A percentile compares a stretch with the other conserved stretches of the same genome.
Conservation (phyloP, 2,888 invertebrate genomes). For the Hydrotaea cyrtoneurina region DNA sequence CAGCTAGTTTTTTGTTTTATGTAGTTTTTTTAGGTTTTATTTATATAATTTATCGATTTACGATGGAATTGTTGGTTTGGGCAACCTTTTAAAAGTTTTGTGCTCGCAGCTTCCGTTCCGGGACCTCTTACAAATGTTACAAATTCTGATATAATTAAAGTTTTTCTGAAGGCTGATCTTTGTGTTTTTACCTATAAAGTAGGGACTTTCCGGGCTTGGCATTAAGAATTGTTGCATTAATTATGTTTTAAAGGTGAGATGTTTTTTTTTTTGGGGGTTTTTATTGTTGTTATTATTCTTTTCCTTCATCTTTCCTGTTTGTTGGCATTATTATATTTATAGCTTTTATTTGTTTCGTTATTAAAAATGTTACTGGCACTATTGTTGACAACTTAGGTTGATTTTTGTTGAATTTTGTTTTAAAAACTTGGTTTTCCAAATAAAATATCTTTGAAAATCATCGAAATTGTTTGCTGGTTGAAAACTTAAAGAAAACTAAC, state of each 20-base stretch:
- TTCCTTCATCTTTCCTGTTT: slow-evolving; percentile 49
- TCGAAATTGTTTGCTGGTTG: slow-evolving; percentile 69
- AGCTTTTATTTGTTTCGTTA: slow-evolving; percentile 60
- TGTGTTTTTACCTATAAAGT: neutral
- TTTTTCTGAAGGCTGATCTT: neutral
- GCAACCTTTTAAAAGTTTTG: slow-evolving; percentile 51
- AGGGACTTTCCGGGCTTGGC: slow-evolving; percentile 32
- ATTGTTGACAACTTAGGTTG: slow-evolving; percentile 79
- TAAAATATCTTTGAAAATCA: slow-evolving; percentile 56
- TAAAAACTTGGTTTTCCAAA: slow-evolving; percentile 61
- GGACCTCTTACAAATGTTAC: slow-evolving; percentile 7
- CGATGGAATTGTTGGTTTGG: slow-evolving; percentile 13
- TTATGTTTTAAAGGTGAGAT: slow-evolving; percentile 44
- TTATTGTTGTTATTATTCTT: slow-evolving; percentile 45
- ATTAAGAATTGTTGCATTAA: slow-evolving; percentile 60
- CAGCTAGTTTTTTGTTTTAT: slow-evolving; percentile 48
- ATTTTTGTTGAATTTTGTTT: slow-evolving; percentile 66
- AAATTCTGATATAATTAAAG: slow-evolving; percentile 46
- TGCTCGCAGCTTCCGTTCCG: slow-evolving; percentile 17
- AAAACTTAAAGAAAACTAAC: slow-evolving; percentile 58
- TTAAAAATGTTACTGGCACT: slow-evolving; percentile 81
- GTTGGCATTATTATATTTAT: slow-evolving; percentile 43
- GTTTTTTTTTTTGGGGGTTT: slow-evolving; percentile 18
- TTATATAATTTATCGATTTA: slow-evolving; percentile 33
- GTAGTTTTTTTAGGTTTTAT: slow-evolving; percentile 32